phyloP scores from a whole-genome alignment of 2,888 invertebrate genomes.

The Prosopocoilus inquinatus region DNA sequence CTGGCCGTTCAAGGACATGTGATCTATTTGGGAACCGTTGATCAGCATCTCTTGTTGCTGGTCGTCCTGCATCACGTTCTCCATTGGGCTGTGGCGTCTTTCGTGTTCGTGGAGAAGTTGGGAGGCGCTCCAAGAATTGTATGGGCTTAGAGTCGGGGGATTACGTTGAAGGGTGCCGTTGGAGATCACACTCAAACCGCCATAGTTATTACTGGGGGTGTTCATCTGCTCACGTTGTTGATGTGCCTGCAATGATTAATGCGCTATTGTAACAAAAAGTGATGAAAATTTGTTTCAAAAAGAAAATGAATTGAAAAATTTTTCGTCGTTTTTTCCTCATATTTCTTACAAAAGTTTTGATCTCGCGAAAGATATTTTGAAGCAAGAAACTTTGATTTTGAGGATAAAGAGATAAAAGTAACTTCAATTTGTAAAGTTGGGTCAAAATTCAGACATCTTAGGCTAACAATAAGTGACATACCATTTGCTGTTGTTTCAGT shows the following conservation, averaged over 20 bases:
- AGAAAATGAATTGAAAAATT: too few relatives aligned
- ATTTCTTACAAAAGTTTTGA: too few relatives aligned
- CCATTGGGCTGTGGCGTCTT: slow-evolving; percentile 54
- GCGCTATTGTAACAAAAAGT: too few relatives aligned
- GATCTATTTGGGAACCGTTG: slow-evolving; percentile 37
- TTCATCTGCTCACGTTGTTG: slow-evolving; percentile 33
- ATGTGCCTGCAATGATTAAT: not conserved
- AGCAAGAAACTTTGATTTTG: too few relatives aligned
- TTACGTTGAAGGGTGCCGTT: slow-evolving; percentile 49
- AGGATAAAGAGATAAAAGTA: too few relatives aligned
- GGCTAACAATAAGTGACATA: too few relatives aligned
- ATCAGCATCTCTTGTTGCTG: slow-evolving; percentile 37
- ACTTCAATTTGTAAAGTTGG: not conserved
- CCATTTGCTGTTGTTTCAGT: slow-evolving; percentile 48
- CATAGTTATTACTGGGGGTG: slow-evolving; percentile 36
- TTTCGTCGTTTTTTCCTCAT: too few relatives aligned
- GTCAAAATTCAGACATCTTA: slow-evolving; percentile 25
- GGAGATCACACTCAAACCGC: slow-evolving; percentile 45
- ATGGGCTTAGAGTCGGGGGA: slow-evolving; percentile 52
- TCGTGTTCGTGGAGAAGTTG: slow-evolving; percentile 61
- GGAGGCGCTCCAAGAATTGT: slow-evolving; percentile 61
- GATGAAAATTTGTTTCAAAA: too few relatives aligned
- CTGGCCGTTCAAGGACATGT: slow-evolving; percentile 42
- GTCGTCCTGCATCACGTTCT: slow-evolving; percentile 27
- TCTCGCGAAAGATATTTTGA: not conserved